A percentile compares a stretch with the other conserved stretches of the same genome.
phyloP scores from a whole-genome alignment of 2,113 vertebrate genomes.

The Crotalus helleri region DNA sequence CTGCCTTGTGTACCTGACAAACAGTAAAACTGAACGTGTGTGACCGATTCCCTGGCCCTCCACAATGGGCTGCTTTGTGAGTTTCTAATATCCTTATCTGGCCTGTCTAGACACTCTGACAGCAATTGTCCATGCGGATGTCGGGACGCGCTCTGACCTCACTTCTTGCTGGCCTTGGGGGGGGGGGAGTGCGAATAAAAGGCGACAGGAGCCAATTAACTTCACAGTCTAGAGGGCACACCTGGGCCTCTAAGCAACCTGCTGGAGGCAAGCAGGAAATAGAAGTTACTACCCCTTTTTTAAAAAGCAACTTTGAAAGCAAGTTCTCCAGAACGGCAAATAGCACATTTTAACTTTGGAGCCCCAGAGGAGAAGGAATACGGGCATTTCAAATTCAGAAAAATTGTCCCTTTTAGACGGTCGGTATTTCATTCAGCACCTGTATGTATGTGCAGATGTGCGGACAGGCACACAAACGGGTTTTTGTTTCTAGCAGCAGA shows the following conservation, averaged over 20 bases:
- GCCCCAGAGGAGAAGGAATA: neutral
- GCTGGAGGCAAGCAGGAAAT: neutral
- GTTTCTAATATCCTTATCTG: slow-evolving; percentile 72
- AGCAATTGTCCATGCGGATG: slow-evolving; percentile 61
- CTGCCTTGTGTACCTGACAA: slow-evolving; percentile 62
- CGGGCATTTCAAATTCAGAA: neutral
- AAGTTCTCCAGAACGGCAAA: neutral
- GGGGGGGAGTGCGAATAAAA: too few relatives aligned
- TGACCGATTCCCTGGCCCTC: slow-evolving; percentile 69
- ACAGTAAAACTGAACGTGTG: neutral
- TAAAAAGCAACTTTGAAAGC: neutral
- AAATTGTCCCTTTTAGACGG: neutral
- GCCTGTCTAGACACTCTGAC: slow-evolving; percentile 74
- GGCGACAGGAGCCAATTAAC: slow-evolving; percentile 1
- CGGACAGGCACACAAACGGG: neutral
- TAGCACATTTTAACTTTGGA: neutral
- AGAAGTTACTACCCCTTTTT: neutral
- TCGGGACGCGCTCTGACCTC: slow-evolving; percentile 52
- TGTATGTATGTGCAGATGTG: neutral
- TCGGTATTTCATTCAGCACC: neutral
- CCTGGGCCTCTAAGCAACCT: slow-evolving; percentile 33
- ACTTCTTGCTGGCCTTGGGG: slow-evolving; percentile 29
- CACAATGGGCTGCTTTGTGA: slow-evolving; percentile 72
- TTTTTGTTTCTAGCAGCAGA: neutral
- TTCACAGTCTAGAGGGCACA: slow-evolving; percentile 20